Base-by-base conservation (phyloP, 2,113 vertebrate species). In the Gobius niger region DNA sequence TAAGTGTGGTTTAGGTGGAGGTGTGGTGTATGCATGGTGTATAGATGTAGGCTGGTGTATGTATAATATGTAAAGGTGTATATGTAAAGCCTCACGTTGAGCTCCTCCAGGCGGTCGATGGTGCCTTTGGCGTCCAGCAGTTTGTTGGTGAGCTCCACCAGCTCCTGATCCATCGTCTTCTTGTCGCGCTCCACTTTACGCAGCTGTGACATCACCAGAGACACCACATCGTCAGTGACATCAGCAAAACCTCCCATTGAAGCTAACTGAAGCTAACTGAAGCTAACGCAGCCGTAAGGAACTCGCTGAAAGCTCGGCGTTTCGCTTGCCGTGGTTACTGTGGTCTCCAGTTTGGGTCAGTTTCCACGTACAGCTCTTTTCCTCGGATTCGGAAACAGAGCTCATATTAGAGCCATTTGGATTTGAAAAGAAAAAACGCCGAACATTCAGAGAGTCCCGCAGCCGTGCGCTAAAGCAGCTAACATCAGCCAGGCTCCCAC, bases 101-200 rank as follows among this genome's bases (percentile, higher is more conserved):
- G 94, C 83, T 99, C 98, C 85, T 99, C 98, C 89, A 99, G 90
- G 5, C 92, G 96, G 88, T 99, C 95, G 64, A 99, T 95, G 44
- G 95, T 95, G 80, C 95, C 98, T 89, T 95, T 98, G 75, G 98
- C 95, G 51, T 99, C 97, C 76, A 99, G 90, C 49, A 99, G 90
- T 75, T 98, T 99, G 91, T 98, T 98, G 69, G 98, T 98, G 66
- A 99, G 95, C 86, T 97, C 96, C 85, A 99, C 98, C 1, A 98
- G 99, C 90, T 99, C 98, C 93, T 94, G 95, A 90, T 99, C 97
- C 91, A 98, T 92, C 0, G 95, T 99, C 85, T 98, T 98, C 80
- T 96, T 96, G 89, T 99, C 98, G 89, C 96, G 90, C 91, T 99
- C 97, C 53, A 97, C 96, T 85, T 98, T 98, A 90, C 96, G 95